Percentiles rank a stretch among this genome's conserved stretches.
phyloP scores from a whole-genome alignment of 2,888 invertebrate species.

The Hydrotaea diabolus region DNA sequence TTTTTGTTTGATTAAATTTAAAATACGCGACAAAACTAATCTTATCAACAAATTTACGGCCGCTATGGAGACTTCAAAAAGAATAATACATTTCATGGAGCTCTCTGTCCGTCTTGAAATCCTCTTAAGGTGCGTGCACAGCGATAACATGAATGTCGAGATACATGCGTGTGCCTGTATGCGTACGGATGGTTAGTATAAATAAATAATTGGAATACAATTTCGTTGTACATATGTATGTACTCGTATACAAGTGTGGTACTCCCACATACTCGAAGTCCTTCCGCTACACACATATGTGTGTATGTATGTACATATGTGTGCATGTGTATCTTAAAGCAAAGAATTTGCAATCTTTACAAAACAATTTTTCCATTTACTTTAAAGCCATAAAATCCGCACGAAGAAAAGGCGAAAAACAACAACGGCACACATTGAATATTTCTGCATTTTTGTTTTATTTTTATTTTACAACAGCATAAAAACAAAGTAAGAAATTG shows the following conservation, averaged over 20 bases:
- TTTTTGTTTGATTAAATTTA: background rate
- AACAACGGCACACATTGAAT: slow-evolving; percentile 10
- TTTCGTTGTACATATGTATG: background rate
- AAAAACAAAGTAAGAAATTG: slow-evolving; percentile 57
- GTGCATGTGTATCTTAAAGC: slow-evolving; percentile 13
- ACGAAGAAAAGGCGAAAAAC: slow-evolving; percentile 27
- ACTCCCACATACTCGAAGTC: no score
- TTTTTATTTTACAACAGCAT: slow-evolving; percentile 23
- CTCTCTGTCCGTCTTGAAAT: background rate
- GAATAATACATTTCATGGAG: background rate
- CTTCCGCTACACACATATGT: no score
- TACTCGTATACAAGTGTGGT: background rate
- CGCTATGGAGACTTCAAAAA: background rate
- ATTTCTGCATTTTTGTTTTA: background rate
- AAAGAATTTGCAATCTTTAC: slow-evolving; percentile 23
- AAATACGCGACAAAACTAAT: background rate
- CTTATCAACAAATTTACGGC: background rate
- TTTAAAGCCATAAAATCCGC: slow-evolving; percentile 55
- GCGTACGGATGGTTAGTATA: no score
- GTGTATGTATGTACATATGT: background rate
- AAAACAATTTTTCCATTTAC: slow-evolving; percentile 47
- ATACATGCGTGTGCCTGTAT: no score
- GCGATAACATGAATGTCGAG: background rate
- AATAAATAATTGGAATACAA: slow-evolving; percentile 2
- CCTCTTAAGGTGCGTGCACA: background rate